These are phyloP conservation scores for Chrysolina oricalcia DNA, from an alignment of 2,888 invertebrate genomes.

Conservation along the genomic window DNA sequence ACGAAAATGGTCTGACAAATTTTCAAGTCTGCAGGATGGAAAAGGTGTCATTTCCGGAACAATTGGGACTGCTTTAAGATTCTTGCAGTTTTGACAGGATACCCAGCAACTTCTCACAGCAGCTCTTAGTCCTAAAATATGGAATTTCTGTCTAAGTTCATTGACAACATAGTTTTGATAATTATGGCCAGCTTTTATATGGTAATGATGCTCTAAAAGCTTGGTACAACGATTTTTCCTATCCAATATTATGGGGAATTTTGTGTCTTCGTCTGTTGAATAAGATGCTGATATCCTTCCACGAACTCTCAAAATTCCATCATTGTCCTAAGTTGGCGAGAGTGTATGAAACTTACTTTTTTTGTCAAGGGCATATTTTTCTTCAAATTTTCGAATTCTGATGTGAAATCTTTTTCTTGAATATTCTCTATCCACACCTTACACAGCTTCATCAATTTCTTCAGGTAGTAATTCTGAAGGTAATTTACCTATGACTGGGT, in stretches of 20 bases:
- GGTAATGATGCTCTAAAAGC: not conserved
- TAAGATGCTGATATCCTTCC: not conserved
- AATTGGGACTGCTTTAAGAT: not conserved
- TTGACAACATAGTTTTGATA: not conserved
- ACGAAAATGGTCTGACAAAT: not conserved
- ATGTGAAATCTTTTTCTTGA: not conserved
- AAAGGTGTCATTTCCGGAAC: not conserved
- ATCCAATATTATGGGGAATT: not conserved
- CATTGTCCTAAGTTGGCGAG: not conserved
- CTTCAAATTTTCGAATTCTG: not conserved
- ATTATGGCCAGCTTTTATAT: not conserved
- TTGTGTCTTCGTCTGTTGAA: not conserved
- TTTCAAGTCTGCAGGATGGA: not conserved
- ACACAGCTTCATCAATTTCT: not conserved
- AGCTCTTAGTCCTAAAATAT: not conserved
- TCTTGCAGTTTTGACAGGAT: not conserved
- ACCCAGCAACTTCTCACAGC: not conserved
- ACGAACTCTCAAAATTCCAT: not conserved
- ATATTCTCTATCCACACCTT: not conserved
- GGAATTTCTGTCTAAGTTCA: constrained; percentile 6
- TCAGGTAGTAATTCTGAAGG: not conserved
- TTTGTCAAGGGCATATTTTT: not conserved
- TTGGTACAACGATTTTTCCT: not conserved
- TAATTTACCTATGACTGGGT: not conserved
- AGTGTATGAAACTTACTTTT: not conserved